Evolutionary conservation across 2,113 vertebrate species (phyloP).

Genomic region (Canis aureus): DNA sequence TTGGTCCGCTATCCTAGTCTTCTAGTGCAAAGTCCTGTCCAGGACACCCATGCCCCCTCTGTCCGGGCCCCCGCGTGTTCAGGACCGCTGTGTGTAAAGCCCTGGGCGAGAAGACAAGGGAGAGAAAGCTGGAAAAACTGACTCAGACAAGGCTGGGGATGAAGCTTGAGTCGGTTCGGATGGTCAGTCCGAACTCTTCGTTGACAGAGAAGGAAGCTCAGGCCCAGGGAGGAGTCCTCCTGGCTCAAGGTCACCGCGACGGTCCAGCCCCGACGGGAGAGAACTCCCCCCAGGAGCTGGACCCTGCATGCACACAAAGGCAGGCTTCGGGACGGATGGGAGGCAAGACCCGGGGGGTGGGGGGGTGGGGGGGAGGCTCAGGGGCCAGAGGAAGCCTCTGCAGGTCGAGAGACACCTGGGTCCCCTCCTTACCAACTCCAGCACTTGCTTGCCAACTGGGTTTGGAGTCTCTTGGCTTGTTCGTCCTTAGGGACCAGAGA

Average conservation of each 20-base stretch:
- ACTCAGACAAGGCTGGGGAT: slow-evolving; percentile 41
- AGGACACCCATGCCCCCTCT: background rate
- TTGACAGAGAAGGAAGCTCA: background rate
- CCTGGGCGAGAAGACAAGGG: background rate
- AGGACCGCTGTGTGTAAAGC: background rate
- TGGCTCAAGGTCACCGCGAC: slow-evolving; percentile 54
- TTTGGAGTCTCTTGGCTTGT: background rate
- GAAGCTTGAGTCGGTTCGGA: background rate
- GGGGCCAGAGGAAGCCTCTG: background rate
- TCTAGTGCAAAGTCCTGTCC: background rate
- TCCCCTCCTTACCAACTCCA: background rate
- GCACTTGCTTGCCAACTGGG: background rate
- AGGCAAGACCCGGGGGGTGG: no score
- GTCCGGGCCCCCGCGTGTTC: background rate
- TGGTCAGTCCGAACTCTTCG: background rate
- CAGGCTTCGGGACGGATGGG: background rate
- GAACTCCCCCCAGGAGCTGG: background rate
- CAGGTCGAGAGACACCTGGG: background rate
- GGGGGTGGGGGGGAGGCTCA: background rate
- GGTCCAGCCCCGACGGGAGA: background rate
- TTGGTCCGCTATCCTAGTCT: background rate
- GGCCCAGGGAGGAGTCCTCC: background rate
- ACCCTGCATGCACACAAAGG: background rate
- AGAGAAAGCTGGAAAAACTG: background rate
- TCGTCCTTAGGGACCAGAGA: slow-evolving; percentile 60